A percentile compares a stretch with the other conserved stretches of the same genome.
Conservation (phyloP, 2,888 invertebrate species). For the Actias luna region DNA sequence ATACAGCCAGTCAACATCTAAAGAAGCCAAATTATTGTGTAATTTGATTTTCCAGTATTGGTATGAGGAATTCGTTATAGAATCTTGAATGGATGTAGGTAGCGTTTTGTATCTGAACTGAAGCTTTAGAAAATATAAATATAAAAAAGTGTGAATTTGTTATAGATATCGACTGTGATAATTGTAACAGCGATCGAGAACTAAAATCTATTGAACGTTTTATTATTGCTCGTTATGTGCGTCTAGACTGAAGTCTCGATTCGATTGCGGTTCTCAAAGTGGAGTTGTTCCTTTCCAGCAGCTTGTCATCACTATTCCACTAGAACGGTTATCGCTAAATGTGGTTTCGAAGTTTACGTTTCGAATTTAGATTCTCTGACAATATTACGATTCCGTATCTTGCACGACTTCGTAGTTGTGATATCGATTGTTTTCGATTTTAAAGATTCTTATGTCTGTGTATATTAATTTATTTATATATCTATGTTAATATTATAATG, state of each 20-base stretch:
- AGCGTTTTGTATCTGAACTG: too few relatives aligned
- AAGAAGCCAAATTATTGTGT: too few relatives aligned
- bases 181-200: neutral
- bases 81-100: too few relatives aligned
- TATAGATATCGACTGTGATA: neutral
- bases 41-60: too few relatives aligned
- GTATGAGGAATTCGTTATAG: too few relatives aligned
- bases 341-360: neutral
- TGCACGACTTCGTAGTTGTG: neutral
- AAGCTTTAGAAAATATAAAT: too few relatives aligned
- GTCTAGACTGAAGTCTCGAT: neutral
- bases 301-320: neutral
- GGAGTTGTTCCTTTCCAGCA: neutral
- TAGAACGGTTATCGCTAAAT: neutral
- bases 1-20: too few relatives aligned
- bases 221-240: neutral
- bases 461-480: too few relatives aligned
- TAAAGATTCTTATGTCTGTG: too few relatives aligned
- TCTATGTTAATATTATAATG: too few relatives aligned
- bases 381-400: neutral
- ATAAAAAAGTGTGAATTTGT: too few relatives aligned
- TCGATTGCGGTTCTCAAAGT: neutral
- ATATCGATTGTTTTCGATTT: neutral
- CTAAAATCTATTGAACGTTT: neutral
- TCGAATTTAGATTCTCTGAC: neutral